Evolutionary conservation across 2,888 invertebrate genomes (phyloP).

Genomic region (Tiliacea aurago): DNA sequence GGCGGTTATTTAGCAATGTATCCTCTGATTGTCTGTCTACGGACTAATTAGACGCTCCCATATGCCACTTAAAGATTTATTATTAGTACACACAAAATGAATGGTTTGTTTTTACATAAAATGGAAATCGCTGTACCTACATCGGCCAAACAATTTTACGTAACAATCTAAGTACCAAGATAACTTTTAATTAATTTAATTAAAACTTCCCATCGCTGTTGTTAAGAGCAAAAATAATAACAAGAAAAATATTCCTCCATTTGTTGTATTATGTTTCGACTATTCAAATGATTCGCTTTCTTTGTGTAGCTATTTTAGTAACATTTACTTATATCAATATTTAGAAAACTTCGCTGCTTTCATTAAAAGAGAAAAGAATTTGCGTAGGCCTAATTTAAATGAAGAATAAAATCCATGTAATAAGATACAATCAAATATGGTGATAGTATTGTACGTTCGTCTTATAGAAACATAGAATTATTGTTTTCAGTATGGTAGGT

Average conservation of each 20-base stretch:
- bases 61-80: slow-evolving; percentile 63
- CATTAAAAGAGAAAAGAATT: slow-evolving; percentile 16
- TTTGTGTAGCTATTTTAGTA: slow-evolving; percentile 36
- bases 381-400: slow-evolving; percentile 11
- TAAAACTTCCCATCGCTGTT: slow-evolving; percentile 64
- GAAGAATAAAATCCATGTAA: background rate
- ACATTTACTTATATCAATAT: slow-evolving; percentile 47
- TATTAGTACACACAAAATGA: slow-evolving; percentile 55
- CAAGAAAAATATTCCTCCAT: slow-evolving; percentile 47
- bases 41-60: slow-evolving; percentile 66
- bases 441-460: background rate
- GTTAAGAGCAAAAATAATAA: slow-evolving; percentile 49
- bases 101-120: slow-evolving; percentile 63
- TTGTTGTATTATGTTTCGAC: slow-evolving; percentile 42
- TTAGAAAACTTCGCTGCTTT: slow-evolving; percentile 32
- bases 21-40: slow-evolving; percentile 39
- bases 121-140: slow-evolving; percentile 43
- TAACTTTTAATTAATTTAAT: slow-evolving; percentile 71
- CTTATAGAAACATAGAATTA: background rate
- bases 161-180: slow-evolving; percentile 51
- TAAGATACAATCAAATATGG: slow-evolving; percentile 5
- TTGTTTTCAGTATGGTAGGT: background rate
- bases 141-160: slow-evolving; percentile 40
- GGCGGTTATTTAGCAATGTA: slow-evolving; percentile 39
- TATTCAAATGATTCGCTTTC: slow-evolving; percentile 46